phyloP scores from a whole-genome alignment of 2,797 vertebrate species.

The Schizothorax lantsangensis region DNA sequence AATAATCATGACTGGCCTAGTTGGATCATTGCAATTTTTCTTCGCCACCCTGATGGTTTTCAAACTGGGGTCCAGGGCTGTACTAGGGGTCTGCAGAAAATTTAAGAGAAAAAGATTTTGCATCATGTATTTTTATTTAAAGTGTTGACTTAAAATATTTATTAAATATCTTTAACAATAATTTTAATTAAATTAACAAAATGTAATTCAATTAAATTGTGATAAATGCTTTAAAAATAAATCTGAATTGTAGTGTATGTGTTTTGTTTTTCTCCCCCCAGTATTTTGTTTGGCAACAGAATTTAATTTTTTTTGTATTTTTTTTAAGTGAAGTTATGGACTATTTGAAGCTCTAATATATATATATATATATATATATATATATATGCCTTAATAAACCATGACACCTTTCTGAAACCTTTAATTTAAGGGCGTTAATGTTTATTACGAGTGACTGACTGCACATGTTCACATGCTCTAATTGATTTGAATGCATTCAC shows the following conservation, averaged over 20 bases:
- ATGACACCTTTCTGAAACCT: neutral
- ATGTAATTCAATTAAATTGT: neutral
- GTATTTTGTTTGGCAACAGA: neutral
- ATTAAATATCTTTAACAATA: neutral
- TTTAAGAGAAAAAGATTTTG: neutral
- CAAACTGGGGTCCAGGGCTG: neutral
- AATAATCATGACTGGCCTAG: neutral
- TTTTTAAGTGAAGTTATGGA: neutral
- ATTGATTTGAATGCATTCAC: neutral
- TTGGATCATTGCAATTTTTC: neutral
- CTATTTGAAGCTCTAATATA: neutral
- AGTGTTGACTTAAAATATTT: neutral
- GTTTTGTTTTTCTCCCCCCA: neutral
- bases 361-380: neutral
- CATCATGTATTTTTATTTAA: neutral
- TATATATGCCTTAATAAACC: neutral
- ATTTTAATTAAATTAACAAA: neutral
- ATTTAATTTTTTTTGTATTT: too few species aligned
- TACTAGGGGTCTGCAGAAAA: neutral
- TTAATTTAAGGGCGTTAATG: neutral
- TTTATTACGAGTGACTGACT: neutral
- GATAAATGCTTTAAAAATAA: neutral
- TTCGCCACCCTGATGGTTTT: neutral
- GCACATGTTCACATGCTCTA: neutral
- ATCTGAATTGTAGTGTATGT: neutral